Evolutionary conservation across 2,797 vertebrate genomes (phyloP), one percentile per base, ranked within the genome.

Genomic region (Aulostomus chinensis): DNA sequence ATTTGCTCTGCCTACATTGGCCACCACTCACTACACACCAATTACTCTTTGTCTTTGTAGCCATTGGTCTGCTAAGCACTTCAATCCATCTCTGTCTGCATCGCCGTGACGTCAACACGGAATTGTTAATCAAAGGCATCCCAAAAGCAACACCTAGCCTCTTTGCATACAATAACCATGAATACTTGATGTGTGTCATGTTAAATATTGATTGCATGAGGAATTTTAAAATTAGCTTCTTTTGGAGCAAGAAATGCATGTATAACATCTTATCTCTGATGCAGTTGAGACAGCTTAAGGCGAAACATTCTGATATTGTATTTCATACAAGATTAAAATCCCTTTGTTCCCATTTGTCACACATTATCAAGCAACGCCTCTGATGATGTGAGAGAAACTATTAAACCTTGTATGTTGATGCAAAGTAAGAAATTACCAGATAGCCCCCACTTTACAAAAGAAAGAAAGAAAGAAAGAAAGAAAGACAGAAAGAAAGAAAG

Each of bases 21-120:
- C 83, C 80, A 75, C 83, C 80, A 81, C 73, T 83, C 48, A 68
- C 82, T 61, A 83, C 73, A 79, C 77, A 82, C 65, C 84, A 66
- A 91, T 92, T 91, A 91, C 84, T 92, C 91, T 89, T 78, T 88
- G 88, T 89, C 89, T 87, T 65, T 66, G 78, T 70, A 68, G 83
- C 86, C 60, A 84, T 87, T 83, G 89, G 83, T 87, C 84, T 62
- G 80, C 85, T 90, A 91, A 91, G 88, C 86, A 89, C 88, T 82
- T 89, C 85, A 87, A 91, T 91, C 83, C 71, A 81, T 92, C 90
- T 89, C 80, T 89, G 89, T 90, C 89, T 77, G 51, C 12, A 25
- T 75, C 81, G 81, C 81, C 50, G 54, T 80, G 83, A 86, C 84
- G 79, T 84, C 80, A 81, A 66, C 68, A 43, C 57, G 0, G 66